phyloP scores from a whole-genome alignment of 1,140 invertebrate genomes.

The Psix sp. region DNA sequence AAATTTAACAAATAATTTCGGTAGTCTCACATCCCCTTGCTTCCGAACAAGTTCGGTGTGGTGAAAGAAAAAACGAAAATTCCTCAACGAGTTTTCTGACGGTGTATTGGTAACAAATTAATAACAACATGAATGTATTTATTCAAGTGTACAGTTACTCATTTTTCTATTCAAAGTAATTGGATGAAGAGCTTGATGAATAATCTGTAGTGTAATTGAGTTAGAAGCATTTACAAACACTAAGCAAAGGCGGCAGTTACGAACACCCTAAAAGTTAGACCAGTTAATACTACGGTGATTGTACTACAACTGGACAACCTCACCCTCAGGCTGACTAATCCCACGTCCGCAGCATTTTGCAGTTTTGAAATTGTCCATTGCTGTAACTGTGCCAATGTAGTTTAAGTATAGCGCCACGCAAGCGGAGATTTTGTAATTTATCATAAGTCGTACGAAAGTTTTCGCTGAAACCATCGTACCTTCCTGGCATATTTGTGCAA shows the following conservation, averaged over 20 bases:
- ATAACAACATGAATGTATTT: neutral
- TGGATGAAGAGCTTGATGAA: constrained; percentile 6
- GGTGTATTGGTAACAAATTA: no score
- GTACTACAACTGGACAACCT: constrained; percentile 46
- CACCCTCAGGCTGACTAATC: constrained; percentile 66
- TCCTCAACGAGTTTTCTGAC: no score
- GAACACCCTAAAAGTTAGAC: constrained; percentile 63
- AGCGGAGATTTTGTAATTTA: constrained; percentile 63
- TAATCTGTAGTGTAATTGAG: constrained; percentile 28
- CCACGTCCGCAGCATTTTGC: constrained; percentile 70
- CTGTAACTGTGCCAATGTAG: constrained; percentile 61
- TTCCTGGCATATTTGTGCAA: constrained; percentile 44
- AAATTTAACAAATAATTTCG: constrained; percentile 18
- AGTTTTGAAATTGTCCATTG: constrained; percentile 73
- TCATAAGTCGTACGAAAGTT: constrained; percentile 58
- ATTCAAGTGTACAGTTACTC: neutral
- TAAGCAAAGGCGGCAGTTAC: constrained; percentile 59
- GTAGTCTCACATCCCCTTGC: neutral
- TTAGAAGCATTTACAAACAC: constrained; percentile 49
- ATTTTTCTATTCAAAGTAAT: neutral
- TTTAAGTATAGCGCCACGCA: constrained; percentile 64
- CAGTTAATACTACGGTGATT: constrained; percentile 40
- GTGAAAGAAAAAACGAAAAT: no score
- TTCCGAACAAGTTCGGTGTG: constrained; percentile 13
- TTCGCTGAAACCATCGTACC: constrained; percentile 45